phyloP scores from a whole-genome alignment of 2,113 vertebrate genomes.

The Paramisgurnus dabryanus region DNA sequence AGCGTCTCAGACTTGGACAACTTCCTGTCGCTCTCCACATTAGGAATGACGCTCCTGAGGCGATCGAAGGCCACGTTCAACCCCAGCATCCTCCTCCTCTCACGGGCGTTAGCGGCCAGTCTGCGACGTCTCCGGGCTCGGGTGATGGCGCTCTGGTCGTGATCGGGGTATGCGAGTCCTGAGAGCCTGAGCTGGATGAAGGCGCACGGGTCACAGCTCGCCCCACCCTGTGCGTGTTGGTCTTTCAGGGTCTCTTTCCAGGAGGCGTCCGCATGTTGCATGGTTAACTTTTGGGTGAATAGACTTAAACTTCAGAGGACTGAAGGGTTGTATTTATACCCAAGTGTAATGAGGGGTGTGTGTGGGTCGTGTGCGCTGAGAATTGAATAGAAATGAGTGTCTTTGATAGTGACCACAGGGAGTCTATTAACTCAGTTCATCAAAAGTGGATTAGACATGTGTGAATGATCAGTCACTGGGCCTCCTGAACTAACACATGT shows the following conservation, averaged over 20 bases:
- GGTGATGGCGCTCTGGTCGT: constrained; percentile 52
- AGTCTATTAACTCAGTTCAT: constrained; percentile 76
- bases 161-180: constrained; percentile 60
- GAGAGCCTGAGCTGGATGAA: constrained; percentile 65
- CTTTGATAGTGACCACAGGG: constrained; percentile 64
- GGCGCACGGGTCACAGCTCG: constrained; percentile 62
- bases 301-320: neutral
- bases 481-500: constrained; percentile 13
- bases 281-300: constrained; percentile 30
- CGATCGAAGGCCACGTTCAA: constrained; percentile 82
- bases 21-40: constrained; percentile 75
- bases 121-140: constrained; percentile 71
- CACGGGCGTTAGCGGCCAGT: constrained; percentile 80
- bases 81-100: constrained; percentile 79
- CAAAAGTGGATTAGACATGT: constrained; percentile 79
- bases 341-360: constrained; percentile 60
- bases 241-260: constrained; percentile 27
- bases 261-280: constrained; percentile 59
- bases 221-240: constrained; percentile 41
- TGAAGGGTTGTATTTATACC: constrained; percentile 48
- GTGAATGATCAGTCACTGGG: constrained; percentile 59
- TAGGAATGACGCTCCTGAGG: constrained; percentile 80
- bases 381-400: constrained; percentile 65
- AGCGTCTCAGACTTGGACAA: constrained; percentile 83
- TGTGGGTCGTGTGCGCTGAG: constrained; percentile 71